Evolutionary conservation across 2,113 vertebrate species (phyloP).

Genomic region (Tetraodon nigroviridis): DNA sequence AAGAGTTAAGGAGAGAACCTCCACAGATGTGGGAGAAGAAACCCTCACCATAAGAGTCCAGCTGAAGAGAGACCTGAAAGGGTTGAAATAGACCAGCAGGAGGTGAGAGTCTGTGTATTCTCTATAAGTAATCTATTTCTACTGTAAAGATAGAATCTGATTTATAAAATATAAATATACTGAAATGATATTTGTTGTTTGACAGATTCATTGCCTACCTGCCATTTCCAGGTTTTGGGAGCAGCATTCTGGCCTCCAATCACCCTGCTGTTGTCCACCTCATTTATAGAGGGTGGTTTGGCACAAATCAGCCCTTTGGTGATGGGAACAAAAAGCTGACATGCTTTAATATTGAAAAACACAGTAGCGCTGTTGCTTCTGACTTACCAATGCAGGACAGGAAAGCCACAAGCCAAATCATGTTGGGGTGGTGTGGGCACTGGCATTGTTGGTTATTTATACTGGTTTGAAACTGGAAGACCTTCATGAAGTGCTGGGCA

Average conservation of each 20-base stretch:
- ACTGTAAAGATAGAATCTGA: too few species aligned
- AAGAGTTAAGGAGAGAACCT: conserved; percentile 35
- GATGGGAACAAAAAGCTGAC: too few species aligned
- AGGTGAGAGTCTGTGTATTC: too few species aligned
- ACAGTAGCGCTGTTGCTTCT: not conserved
- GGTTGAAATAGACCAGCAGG: not conserved
- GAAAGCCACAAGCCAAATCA: conserved; percentile 52
- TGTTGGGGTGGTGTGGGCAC: conserved; percentile 26
- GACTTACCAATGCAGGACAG: conserved; percentile 58
- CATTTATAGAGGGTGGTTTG: conserved; percentile 33
- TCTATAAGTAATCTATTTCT: too few species aligned
- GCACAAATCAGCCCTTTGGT: conserved; percentile 54
- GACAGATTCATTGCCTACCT: conserved; percentile 50
- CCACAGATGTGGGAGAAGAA: conserved; percentile 58
- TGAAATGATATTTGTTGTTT: not conserved
- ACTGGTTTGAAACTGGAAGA: conserved; percentile 19
- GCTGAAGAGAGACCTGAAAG: conserved; percentile 58
- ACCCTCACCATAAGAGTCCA: not conserved
- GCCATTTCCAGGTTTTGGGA: conserved; percentile 69
- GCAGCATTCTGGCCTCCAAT: conserved; percentile 52
- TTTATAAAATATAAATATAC: not conserved
- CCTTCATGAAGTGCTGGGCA: conserved; percentile 21
- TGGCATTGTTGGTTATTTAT: conserved; percentile 36
- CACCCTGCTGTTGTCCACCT: conserved; percentile 48
- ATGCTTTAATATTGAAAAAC: too few species aligned